Evolutionary conservation across 2,888 invertebrate genomes (phyloP).

Genomic region (Hermodice carunculata): DNA sequence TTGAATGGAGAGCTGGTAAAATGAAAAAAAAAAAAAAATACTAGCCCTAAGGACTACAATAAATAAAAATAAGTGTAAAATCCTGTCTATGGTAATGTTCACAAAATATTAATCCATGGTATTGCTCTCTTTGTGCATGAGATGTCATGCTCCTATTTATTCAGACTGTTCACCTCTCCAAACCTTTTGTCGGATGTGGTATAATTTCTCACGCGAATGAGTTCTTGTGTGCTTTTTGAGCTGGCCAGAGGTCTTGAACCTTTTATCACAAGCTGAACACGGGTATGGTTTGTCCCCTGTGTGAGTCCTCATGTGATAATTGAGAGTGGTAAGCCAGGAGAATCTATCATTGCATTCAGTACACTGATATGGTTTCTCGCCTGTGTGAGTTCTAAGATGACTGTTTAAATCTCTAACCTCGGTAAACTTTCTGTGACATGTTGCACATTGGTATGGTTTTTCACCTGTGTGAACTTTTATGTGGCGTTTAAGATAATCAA

Average conservation of each 20-base stretch:
- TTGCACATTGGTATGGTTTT: neutral
- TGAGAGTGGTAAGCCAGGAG: neutral
- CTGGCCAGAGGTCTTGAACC: neutral
- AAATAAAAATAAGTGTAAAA: too few species aligned
- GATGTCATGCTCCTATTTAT: neutral
- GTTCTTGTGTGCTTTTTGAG: neutral
- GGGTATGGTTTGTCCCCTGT: neutral
- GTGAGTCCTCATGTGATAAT: neutral
- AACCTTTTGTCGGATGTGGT: neutral
- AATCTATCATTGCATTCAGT: neutral
- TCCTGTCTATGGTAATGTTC: too few species aligned
- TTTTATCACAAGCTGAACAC: neutral
- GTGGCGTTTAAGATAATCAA: neutral
- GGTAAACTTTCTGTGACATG: neutral
- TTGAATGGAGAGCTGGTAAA: too few species aligned
- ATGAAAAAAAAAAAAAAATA: too few species aligned
- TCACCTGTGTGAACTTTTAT: neutral
- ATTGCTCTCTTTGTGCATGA: too few species aligned
- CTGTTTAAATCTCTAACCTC: neutral
- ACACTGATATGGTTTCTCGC: neutral
- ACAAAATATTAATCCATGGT: too few species aligned
- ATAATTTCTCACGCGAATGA: neutral
- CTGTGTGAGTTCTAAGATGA: neutral
- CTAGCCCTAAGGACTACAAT: too few species aligned
- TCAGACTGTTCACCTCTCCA: neutral